Evolutionary conservation across 2,797 vertebrate genomes (phyloP).

Genomic region (Coilia nasus): DNA sequence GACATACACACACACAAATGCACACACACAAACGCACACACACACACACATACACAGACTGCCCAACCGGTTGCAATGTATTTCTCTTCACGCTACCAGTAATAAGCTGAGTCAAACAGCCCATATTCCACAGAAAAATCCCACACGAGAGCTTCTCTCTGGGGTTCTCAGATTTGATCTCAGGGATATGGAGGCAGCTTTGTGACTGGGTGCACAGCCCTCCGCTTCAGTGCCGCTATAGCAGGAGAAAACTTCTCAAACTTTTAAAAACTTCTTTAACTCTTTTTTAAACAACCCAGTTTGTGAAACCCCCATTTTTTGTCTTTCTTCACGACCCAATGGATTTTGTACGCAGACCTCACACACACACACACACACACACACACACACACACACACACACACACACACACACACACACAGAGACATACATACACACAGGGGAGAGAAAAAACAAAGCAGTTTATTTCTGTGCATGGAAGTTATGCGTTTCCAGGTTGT

Average conservation of each 20-base stretch:
- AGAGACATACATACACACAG: no score
- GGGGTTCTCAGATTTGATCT: background rate
- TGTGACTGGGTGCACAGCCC: background rate
- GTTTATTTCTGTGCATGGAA: no score
- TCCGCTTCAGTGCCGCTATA: background rate
- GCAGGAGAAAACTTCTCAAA: background rate
- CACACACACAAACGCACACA: background rate
- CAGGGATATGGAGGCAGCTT: background rate
- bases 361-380: no score
- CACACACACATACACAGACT: background rate
- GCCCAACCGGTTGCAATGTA: background rate
- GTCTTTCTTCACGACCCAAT: no score
- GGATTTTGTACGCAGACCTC: no score
- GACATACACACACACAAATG: background rate
- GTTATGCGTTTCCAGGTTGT: no score
- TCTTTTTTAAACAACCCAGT: background rate
- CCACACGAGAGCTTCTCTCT: background rate
- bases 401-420: no score
- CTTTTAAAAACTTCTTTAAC: background rate
- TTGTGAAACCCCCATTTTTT: background rate
- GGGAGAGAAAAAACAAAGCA: no score
- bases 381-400: no score
- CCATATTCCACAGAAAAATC: background rate
- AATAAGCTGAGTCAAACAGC: background rate
- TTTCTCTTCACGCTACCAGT: background rate